Evolutionary conservation across 1,140 invertebrate genomes (phyloP).

Genomic region (Chironomus tepperi): DNA sequence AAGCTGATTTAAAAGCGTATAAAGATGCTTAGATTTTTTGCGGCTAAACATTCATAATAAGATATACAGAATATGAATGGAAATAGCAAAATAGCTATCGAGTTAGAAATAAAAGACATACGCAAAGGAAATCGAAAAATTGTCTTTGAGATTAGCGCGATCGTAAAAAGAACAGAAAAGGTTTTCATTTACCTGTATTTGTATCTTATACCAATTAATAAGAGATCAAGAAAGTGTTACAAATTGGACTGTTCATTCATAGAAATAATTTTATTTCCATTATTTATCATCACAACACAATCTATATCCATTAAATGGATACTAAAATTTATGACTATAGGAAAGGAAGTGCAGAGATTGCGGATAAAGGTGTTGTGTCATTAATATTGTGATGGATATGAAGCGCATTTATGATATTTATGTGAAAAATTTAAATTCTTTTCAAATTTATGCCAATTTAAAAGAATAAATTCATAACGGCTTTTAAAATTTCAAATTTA

Average conservation of each 20-base stretch:
- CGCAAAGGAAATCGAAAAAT: conserved; percentile 22
- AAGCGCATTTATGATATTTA: no score
- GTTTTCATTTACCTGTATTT: not conserved
- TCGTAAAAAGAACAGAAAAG: not conserved
- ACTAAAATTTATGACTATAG: conserved; percentile 5
- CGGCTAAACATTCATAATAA: not conserved
- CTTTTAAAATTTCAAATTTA: no score
- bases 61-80: not conserved
- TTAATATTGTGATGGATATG: no score
- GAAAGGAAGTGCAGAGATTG: not conserved
- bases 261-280: not conserved
- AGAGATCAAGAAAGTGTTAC: conserved; percentile 16
- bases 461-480: no score
- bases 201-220: conserved; percentile 18
- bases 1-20: not conserved
- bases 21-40: not conserved
- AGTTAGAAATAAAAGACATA: not conserved
- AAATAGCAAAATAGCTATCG: not conserved
- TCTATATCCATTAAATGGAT: not conserved
- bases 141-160: conserved; percentile 11
- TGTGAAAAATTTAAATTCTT: no score
- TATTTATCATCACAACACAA: conserved; percentile 5
- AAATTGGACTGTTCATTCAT: conserved; percentile 16
- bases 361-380: no score
- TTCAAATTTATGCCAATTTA: no score